Percentiles rank a stretch among this genome's conserved stretches.
Conservation (phyloP, 2,113 vertebrate species). For the Mesoclemmys tuberculata region DNA sequence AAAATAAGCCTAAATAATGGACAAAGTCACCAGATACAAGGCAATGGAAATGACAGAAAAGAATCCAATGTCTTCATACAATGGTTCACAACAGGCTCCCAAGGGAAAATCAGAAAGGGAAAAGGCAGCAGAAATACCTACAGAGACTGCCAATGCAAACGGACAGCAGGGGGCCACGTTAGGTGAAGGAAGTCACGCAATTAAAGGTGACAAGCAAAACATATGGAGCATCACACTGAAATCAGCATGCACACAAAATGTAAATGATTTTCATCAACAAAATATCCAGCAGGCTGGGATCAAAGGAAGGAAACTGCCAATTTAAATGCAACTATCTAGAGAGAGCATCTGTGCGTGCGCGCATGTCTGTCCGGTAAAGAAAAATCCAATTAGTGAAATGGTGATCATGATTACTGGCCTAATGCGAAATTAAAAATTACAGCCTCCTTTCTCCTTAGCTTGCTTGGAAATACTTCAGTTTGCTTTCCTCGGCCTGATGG, state of each 20-base stretch:
- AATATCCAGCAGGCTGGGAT: fast-evolving
- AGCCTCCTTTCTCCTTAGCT: neutral
- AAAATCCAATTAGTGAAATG: neutral
- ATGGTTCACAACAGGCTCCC: neutral
- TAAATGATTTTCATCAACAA: neutral
- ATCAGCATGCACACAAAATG: conserved; percentile 1
- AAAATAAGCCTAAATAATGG: neutral
- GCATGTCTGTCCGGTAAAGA: neutral
- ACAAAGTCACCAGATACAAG: neutral
- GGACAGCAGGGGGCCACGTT: neutral
- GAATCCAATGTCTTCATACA: neutral
- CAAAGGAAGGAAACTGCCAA: neutral
- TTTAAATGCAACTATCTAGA: neutral
- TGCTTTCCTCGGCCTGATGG: neutral
- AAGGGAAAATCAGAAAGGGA: neutral
- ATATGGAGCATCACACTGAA: neutral
- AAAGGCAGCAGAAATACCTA: conserved; percentile 17
- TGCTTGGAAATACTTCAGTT: neutral
- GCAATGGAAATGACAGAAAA: neutral
- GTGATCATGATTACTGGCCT: neutral
- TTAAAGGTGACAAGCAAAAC: conserved; percentile 27
- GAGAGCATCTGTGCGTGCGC: neutral
- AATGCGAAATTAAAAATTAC: neutral
- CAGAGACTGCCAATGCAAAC: neutral
- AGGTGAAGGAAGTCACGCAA: neutral